A percentile compares a stretch with the other conserved stretches of the same genome.
Conservation (phyloP, 2,113 vertebrate species). For the Isurus oxyrinchus region DNA sequence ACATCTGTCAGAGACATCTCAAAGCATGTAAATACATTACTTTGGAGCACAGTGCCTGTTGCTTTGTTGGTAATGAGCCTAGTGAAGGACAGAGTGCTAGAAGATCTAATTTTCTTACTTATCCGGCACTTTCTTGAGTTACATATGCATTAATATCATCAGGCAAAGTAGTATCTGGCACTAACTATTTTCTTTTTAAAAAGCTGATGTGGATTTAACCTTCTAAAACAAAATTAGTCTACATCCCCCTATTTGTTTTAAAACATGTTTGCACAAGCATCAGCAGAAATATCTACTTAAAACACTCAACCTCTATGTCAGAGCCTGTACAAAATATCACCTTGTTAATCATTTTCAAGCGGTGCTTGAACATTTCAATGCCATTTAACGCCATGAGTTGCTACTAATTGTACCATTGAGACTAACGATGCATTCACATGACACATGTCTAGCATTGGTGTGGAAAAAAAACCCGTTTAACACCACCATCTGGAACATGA, state of each 20-base stretch:
- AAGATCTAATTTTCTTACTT: not conserved
- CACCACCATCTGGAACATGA: not conserved
- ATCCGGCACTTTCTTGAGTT: not conserved
- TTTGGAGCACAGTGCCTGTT: not conserved
- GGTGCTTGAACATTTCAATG: not conserved
- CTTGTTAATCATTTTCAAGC: not conserved
- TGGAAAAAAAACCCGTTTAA: not conserved
- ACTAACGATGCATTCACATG: not conserved
- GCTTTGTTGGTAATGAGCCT: not conserved
- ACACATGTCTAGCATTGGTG: not conserved
- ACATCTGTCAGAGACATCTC: not conserved
- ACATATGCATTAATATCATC: not conserved
- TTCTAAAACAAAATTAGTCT: not conserved
- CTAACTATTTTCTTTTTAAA: not conserved
- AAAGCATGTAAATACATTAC: not conserved
- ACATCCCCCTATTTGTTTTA: not conserved
- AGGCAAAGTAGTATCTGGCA: not conserved
- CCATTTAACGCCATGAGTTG: not conserved
- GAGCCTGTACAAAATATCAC: not conserved
- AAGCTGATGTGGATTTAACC: not conserved
- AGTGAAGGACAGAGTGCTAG: not conserved
- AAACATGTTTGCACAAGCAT: not conserved
- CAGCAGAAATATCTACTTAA: not conserved
- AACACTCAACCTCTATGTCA: not conserved
- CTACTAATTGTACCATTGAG: not conserved